Percentiles rank a stretch among this genome's conserved stretches.
Conservation (phyloP, 2,113 vertebrate genomes). For the Myrmophylax atrothorax region DNA sequence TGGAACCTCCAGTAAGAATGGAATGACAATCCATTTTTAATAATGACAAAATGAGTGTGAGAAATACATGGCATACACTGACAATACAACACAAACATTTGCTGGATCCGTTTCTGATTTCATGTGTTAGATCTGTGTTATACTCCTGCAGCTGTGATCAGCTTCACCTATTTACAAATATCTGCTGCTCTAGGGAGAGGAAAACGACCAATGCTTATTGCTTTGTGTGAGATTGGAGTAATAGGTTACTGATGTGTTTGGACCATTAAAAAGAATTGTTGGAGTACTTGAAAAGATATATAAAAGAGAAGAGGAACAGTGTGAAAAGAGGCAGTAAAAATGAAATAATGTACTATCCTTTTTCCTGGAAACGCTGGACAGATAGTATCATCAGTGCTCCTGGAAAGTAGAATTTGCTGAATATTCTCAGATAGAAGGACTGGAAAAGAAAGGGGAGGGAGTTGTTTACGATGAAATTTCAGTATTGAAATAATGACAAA, state of each 20-base stretch:
- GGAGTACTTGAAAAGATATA: background rate
- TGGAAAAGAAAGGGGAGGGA: constrained; percentile 8
- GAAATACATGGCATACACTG: background rate
- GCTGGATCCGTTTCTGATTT: background rate
- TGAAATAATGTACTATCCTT: background rate
- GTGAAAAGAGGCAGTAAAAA: background rate
- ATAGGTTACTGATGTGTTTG: background rate
- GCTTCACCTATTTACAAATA: constrained; percentile 16
- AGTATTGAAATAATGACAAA: constrained; percentile 48
- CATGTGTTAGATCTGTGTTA: background rate
- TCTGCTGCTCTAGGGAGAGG: background rate
- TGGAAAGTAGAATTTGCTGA: constrained; percentile 46
- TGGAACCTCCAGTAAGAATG: background rate
- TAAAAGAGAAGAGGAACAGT: background rate
- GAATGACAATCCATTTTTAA: background rate
- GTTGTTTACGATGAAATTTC: constrained; percentile 47
- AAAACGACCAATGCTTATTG: background rate
- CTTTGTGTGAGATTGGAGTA: background rate
- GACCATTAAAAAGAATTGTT: background rate
- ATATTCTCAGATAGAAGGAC: background rate
- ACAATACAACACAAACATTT: background rate
- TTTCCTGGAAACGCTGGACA: constrained; percentile 23
- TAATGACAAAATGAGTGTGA: background rate
- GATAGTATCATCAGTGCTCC: background rate
- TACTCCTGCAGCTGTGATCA: background rate